These are phyloP conservation scores for Chironomus striatipennis DNA, from an alignment of 1,140 invertebrate species.

Conservation along the genomic window DNA sequence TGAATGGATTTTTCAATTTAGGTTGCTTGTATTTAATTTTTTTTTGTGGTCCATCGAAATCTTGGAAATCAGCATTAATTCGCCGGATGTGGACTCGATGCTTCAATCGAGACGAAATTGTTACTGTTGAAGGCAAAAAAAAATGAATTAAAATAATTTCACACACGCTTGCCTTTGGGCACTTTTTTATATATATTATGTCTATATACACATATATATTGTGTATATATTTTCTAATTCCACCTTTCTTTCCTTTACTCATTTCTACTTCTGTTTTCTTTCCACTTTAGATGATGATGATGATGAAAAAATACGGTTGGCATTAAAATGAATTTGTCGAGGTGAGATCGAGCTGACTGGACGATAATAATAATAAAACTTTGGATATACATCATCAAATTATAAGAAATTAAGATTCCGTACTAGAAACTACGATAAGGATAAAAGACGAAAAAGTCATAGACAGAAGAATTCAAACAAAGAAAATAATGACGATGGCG, in stretches of 20 bases:
- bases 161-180: constrained; percentile 11
- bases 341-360: neutral
- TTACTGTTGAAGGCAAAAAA: constrained; percentile 19
- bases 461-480: neutral
- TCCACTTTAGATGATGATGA: neutral
- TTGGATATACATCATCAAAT: too few relatives aligned
- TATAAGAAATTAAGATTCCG: too few relatives aligned
- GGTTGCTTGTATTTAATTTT: constrained; percentile 18
- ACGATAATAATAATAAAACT: neutral
- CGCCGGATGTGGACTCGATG: constrained; percentile 20
- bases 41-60: constrained; percentile 22
- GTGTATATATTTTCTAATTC: neutral
- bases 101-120: constrained; percentile 15
- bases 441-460: neutral
- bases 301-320: constrained; percentile 6
- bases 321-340: constrained; percentile 14
- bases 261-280: constrained; percentile 8
- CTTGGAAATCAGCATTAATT: constrained; percentile 17
- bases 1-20: constrained; percentile 9
- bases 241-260: constrained; percentile 12
- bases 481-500: constrained; percentile 21
- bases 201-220: too few relatives aligned
- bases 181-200: neutral
- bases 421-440: neutral
- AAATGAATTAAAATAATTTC: constrained; percentile 19